These are phyloP conservation scores for Heterohyrax brucei DNA, from an alignment of 2,797 vertebrate genomes.

Conservation along the genomic window DNA sequence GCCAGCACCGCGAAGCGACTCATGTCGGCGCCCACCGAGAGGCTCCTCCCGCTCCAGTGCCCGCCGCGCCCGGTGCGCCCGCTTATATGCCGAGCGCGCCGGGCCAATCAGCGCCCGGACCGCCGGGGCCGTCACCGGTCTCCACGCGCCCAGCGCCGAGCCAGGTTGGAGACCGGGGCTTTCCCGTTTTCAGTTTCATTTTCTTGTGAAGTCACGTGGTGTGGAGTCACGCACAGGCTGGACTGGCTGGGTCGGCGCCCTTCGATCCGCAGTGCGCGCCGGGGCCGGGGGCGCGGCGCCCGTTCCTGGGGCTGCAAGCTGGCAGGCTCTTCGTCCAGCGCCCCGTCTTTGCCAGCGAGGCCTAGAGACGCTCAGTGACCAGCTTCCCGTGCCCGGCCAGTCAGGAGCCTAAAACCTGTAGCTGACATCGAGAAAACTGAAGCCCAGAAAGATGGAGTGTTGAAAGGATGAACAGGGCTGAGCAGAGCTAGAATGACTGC, in stretches of 20 bases:
- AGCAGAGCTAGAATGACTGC: background rate
- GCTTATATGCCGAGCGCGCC: fast-evolving
- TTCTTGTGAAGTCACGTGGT: conserved; percentile 17
- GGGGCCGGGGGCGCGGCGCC: background rate
- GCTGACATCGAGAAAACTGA: conserved; percentile 22
- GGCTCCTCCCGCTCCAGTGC: fast-evolving
- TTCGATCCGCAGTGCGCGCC: background rate
- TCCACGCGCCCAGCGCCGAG: background rate
- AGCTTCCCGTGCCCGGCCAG: too few relatives aligned
- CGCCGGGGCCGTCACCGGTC: conserved; percentile 60
- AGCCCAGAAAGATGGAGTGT: background rate
- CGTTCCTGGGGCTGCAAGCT: background rate
- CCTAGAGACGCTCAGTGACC: background rate
- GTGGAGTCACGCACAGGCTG: background rate
- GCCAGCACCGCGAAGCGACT: fast-evolving
- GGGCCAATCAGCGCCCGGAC: conserved; percentile 70
- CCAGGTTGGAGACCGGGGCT: conserved; percentile 73
- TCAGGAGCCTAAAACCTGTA: background rate
- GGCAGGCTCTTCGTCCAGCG: background rate
- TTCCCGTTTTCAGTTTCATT: conserved; percentile 78
- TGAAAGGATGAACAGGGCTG: background rate
- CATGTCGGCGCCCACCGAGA: background rate
- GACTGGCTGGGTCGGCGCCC: background rate
- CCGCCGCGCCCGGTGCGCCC: fast-evolving
- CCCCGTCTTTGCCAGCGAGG: background rate